A percentile compares a stretch with the other conserved stretches of the same genome.
Conservation (phyloP, 2,113 vertebrate species). For the Poecile atricapillus region DNA sequence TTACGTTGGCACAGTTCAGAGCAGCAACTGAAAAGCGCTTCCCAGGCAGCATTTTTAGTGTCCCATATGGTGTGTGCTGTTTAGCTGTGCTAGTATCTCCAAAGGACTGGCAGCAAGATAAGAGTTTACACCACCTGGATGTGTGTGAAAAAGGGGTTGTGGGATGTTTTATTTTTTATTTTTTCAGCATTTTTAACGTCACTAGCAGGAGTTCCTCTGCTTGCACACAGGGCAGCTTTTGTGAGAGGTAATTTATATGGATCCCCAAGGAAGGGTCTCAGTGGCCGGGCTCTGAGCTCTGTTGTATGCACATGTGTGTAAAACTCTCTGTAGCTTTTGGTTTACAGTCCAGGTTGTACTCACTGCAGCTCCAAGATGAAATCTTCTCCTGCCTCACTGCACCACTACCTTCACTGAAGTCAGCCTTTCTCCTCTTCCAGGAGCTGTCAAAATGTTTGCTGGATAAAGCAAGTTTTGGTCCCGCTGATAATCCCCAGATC, state of each 20-base stretch:
- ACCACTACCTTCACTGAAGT: neutral
- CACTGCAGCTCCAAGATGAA: neutral
- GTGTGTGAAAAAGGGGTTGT: neutral
- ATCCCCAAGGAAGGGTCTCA: conserved; percentile 49
- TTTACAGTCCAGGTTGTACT: neutral
- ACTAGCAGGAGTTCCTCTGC: conserved; percentile 20
- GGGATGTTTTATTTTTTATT: neutral
- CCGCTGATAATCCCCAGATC: neutral
- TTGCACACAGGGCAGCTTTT: conserved; percentile 49
- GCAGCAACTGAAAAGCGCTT: neutral
- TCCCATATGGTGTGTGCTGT: neutral
- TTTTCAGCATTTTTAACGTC: neutral
- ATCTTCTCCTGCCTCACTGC: neutral
- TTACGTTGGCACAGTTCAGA: neutral
- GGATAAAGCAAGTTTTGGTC: neutral
- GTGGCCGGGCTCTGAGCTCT: neutral
- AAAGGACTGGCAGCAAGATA: neutral
- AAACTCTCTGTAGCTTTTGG: neutral
- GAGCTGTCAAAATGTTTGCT: neutral
- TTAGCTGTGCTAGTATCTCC: neutral
- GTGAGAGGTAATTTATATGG: conserved; percentile 46
- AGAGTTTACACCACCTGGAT: neutral
- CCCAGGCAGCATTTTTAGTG: neutral
- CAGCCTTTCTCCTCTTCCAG: neutral
- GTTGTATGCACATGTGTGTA: neutral